A percentile compares a stretch with the other conserved stretches of the same genome.
These are phyloP conservation scores for Pavo muticus DNA, from an alignment of 2,113 vertebrate genomes.

Conservation along the genomic window DNA sequence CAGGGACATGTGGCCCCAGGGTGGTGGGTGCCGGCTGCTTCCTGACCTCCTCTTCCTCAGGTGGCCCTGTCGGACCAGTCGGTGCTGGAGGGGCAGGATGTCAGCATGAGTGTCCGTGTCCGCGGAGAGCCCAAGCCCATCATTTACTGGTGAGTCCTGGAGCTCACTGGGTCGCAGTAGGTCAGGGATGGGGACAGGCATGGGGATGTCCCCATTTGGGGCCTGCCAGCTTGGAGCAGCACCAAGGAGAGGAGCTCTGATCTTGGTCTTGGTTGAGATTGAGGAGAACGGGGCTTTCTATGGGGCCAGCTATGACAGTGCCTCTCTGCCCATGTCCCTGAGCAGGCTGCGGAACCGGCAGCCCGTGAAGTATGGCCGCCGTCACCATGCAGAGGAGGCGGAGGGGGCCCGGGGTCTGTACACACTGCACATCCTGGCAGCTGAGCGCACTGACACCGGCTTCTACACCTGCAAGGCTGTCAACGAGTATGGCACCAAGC, in stretches of 20 bases:
- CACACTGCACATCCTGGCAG: conserved; percentile 87
- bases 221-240: neutral
- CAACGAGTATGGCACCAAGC: conserved; percentile 95
- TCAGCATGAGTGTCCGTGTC: conserved; percentile 89
- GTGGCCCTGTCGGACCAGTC: conserved; percentile 87
- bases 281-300: neutral
- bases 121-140: conserved; percentile 95
- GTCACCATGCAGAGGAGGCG: conserved; percentile 84
- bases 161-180: neutral
- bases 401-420: conserved; percentile 80
- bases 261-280: neutral
- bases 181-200: neutral
- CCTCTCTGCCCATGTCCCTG: neutral
- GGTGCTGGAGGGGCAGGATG: conserved; percentile 93
- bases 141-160: conserved; percentile 91
- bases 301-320: neutral
- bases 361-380: conserved; percentile 87
- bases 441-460: conserved; percentile 85
- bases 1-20: neutral
- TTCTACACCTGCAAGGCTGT: conserved; percentile 96
- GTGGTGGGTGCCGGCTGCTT: neutral
- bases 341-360: conserved; percentile 94
- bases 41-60: conserved; percentile 68
- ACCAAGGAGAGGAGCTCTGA: neutral
- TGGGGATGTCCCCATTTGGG: neutral